A percentile compares a stretch with the other conserved stretches of the same genome.
Conservation (phyloP, 1,140 invertebrate genomes). For the Ditylenchus dipsaci region DNA sequence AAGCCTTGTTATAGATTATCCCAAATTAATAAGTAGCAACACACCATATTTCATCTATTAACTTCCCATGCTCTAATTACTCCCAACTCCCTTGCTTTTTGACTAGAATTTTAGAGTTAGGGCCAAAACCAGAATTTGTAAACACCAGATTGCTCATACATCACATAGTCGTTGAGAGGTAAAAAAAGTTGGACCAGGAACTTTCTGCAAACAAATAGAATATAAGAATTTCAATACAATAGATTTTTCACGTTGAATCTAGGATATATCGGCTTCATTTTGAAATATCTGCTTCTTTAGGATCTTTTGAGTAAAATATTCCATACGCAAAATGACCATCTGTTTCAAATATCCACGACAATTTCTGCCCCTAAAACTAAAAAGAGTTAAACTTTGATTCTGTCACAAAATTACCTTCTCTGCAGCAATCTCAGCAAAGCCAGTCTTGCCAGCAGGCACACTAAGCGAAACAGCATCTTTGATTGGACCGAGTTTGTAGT, state of each 20-base stretch:
- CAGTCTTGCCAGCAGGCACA: slow-evolving; percentile 48
- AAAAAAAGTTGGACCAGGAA: slow-evolving; percentile 55
- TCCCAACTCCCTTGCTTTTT: no score
- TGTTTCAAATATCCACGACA: slow-evolving; percentile 48
- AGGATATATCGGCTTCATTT: slow-evolving; percentile 46
- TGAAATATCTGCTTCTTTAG: slow-evolving; percentile 12
- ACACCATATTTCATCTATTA: no score
- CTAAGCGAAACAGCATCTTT: slow-evolving; percentile 22
- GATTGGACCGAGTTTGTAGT: slow-evolving; percentile 38
- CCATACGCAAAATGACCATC: slow-evolving; percentile 57
- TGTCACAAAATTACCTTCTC: slow-evolving; percentile 15
- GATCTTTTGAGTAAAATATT: slow-evolving; percentile 40
- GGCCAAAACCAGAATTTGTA: slow-evolving; percentile 56
- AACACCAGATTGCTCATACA: slow-evolving; percentile 29
- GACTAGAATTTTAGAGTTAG: no score
- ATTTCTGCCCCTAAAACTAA: slow-evolving; percentile 43
- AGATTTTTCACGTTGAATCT: slow-evolving; percentile 44
- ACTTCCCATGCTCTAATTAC: no score
- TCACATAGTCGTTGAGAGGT: slow-evolving; percentile 43
- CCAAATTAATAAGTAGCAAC: no score
- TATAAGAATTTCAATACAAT: neutral
- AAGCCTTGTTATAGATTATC: no score
- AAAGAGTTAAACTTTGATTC: slow-evolving; percentile 5
- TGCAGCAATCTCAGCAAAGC: slow-evolving; percentile 30
- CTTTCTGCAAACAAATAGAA: slow-evolving; percentile 39